These are phyloP conservation scores for Mastigias papua DNA, from an alignment of 30 jellyfish, hydroid and myxozoan genomes.

Conservation along the genomic window DNA sequence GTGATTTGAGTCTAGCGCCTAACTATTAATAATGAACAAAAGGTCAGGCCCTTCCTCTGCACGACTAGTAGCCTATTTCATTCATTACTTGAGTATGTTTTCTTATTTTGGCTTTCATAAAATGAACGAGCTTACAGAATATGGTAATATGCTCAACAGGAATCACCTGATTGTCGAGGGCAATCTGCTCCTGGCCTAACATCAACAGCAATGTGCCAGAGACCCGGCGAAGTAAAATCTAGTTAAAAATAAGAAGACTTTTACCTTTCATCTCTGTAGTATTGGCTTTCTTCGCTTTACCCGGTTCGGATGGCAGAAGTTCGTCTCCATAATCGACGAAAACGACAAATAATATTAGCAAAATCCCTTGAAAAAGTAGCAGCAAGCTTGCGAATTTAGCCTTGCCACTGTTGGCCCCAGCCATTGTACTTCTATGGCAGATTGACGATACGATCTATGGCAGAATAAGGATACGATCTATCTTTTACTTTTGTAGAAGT, in stretches of 20 bases:
- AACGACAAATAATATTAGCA: constrained; percentile 86
- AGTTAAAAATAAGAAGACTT: not conserved
- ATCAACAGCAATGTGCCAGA: not conserved
- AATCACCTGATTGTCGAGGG: constrained; percentile 40
- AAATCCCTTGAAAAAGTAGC: constrained; percentile 84
- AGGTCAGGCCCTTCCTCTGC: no score
- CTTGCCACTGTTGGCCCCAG: constrained; percentile 69
- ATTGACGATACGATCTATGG: not conserved
- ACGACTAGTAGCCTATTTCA: no score
- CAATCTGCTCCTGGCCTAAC: constrained; percentile 7
- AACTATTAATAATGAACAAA: no score
- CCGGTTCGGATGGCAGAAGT: constrained; percentile 69
- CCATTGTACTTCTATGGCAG: constrained; percentile 13
- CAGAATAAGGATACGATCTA: no score
- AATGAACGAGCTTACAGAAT: no score
- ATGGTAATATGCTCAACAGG: no score
- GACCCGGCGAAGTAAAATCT: not conserved
- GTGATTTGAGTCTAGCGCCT: no score
- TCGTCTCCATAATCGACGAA: constrained; percentile 88
- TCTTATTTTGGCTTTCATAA: no score
- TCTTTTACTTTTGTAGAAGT: no score
- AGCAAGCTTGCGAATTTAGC: constrained; percentile 87
- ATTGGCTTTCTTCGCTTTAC: not conserved
- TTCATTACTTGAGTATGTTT: no score
- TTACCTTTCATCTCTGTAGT: constrained; percentile 7